Percentiles rank a stretch among this genome's conserved stretches.
These are phyloP conservation scores for Tyrannus savana DNA, from an alignment of 2,113 vertebrate species.

Conservation along the genomic window DNA sequence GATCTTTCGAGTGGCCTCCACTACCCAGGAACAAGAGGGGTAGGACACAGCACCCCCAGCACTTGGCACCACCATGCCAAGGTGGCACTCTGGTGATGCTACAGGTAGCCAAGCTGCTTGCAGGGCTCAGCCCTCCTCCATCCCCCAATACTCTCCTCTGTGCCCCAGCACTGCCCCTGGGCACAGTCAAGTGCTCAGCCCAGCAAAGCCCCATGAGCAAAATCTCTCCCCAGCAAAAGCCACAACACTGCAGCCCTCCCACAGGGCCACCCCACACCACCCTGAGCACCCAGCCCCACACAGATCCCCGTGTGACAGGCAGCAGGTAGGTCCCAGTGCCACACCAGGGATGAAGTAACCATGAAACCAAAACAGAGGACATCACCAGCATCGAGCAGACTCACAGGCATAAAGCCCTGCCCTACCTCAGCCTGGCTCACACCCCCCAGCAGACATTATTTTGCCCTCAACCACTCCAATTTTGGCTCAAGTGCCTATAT, in stretches of 20 bases:
- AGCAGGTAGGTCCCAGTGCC: not conserved
- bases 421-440: not conserved
- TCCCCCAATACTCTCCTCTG: fast-evolving
- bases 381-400: not conserved
- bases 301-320: not conserved
- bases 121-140: not conserved
- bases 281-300: fast-evolving
- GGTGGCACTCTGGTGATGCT: not conserved
- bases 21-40: not conserved
- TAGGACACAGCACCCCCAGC: fast-evolving
- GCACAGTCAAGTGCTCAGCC: not conserved
- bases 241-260: not conserved
- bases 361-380: not conserved
- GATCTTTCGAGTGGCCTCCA: fast-evolving
- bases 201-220: not conserved
- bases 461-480: not conserved
- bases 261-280: fast-evolving
- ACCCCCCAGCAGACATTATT: not conserved
- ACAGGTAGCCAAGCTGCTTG: fast-evolving
- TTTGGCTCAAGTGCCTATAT: not conserved
- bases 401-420: not conserved
- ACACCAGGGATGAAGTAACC: not conserved
- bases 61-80: fast-evolving
- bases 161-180: not conserved
- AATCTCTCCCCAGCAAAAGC: not conserved